phyloP scores from a whole-genome alignment of 1,140 invertebrate genomes.

The Thereuonema tuberculata region DNA sequence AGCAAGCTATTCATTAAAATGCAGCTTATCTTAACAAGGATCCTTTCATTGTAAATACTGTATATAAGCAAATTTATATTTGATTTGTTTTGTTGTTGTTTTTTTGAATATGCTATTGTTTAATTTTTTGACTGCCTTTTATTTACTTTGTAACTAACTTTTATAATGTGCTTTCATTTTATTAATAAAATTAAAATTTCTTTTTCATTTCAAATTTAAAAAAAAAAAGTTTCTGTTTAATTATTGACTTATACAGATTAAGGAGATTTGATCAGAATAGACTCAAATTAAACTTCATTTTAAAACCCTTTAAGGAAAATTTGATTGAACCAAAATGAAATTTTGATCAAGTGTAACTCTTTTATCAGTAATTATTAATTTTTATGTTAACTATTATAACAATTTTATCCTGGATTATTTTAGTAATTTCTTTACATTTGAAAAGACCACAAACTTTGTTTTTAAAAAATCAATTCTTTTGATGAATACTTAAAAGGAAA shows the following conservation, averaged over 20 bases:
- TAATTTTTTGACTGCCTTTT: neutral
- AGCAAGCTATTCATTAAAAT: neutral
- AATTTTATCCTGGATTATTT: no score
- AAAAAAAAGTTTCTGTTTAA: no score
- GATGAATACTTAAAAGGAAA: neutral
- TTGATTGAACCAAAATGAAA: no score
- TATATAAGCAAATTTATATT: neutral
- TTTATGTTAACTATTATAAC: no score
- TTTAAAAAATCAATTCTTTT: neutral
- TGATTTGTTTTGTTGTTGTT: neutral
- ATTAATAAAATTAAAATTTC: neutral
- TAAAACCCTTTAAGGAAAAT: no score
- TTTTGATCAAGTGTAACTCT: no score
- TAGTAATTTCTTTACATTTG: neutral
- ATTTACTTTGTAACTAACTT: neutral
- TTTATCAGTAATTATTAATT: no score
- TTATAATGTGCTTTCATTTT: neutral
- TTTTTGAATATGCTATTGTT: neutral
- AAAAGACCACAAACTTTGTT: neutral
- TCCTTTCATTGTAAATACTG: neutral
- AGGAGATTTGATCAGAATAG: no score
- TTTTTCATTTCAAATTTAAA: no score
- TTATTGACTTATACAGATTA: no score
- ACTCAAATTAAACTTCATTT: no score
- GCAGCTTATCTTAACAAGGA: neutral